phyloP scores from a whole-genome alignment of 1,140 invertebrate species.

The Diorhabda carinulata region DNA sequence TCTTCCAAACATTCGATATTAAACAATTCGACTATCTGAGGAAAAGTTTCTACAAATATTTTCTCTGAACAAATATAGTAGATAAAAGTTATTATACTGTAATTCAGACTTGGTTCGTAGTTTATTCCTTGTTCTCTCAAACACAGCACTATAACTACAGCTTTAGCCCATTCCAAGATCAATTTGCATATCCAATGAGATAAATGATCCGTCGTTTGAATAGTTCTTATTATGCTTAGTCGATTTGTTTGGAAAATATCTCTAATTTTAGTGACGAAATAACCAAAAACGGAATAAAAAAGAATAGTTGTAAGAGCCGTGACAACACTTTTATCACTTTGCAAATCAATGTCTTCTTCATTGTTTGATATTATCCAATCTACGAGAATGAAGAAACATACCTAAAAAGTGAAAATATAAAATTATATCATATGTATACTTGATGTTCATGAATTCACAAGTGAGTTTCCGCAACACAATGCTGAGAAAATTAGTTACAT shows the following conservation, averaged over 20 bases:
- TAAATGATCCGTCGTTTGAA: constrained; percentile 60
- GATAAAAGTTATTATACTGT: constrained; percentile 59
- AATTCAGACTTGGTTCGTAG: constrained; percentile 61
- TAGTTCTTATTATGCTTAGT: constrained; percentile 57
- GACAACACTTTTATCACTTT: constrained; percentile 52
- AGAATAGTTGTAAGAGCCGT: constrained; percentile 69
- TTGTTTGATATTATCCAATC: constrained; percentile 30
- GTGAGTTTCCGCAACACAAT: too few relatives aligned
- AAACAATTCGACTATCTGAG: constrained; percentile 52
- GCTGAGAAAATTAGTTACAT: too few relatives aligned
- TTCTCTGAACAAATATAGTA: constrained; percentile 58
- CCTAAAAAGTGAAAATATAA: constrained; percentile 27
- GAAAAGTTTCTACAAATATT: constrained; percentile 59
- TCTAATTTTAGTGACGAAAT: constrained; percentile 66
- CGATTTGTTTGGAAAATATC: constrained; percentile 56
- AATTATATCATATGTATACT: too few relatives aligned
- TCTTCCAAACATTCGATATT: constrained; percentile 60
- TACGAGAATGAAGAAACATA: constrained; percentile 42
- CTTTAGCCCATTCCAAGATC: constrained; percentile 74
- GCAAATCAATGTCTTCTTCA: constrained; percentile 10
- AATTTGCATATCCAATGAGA: constrained; percentile 72
- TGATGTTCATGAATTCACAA: too few relatives aligned
- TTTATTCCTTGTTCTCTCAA: constrained; percentile 71
- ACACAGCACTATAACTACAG: constrained; percentile 66
- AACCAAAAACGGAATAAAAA: constrained; percentile 74